Base-by-base conservation (phyloP, 1,140 invertebrate species). In the Globodera ellingtonae region DNA sequence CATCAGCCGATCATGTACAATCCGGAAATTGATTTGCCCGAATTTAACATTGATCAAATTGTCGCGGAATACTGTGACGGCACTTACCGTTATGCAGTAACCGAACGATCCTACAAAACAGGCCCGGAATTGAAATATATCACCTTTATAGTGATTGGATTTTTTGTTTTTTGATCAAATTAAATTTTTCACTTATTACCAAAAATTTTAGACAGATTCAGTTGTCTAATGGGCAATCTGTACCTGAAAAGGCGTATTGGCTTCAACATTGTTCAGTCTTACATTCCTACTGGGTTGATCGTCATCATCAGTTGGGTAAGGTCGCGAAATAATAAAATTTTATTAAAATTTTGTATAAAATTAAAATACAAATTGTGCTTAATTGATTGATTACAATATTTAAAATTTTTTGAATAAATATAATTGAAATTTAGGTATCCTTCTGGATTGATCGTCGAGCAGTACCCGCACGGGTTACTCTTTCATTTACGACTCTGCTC, bases 181-280 rank as follows among this genome's bases (percentile, higher is more conserved):
- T 35, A 35, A 35, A 35, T 35, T 35, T 35, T 2, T 35, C 4
- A 52, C 7, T 5, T 7, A 5, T 52, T 52, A 4, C 50, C 7
- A 13, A 4, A 62, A 62, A 18, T 15, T 89, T 9, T 86, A 93
- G 92, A 92, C n/a, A 91, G 92, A 85, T 93, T 92, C 90, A 92
- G 91, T 81, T 92, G 92, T 79, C 86, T 93, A 9, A 90, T 91
- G 13, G 91, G 94, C 0, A 93, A 93, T 88, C 93, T 95, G 86
- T 92, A 83, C 92, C 94, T 95, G 83, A 93, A 94, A 85, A 92
- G 94, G 21, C 93, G 94, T 89, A 94, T 95, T 47, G 94, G 94
- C 8, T 94, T 95, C 88, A 94, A 95, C 88, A 88, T 95, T 9
- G 94, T 95, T 79, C 94, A 95, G 88, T 94, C 94, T 0, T 95